Base-by-base conservation (phyloP, 2,113 vertebrate genomes). In the Scytalopus superciliaris region DNA sequence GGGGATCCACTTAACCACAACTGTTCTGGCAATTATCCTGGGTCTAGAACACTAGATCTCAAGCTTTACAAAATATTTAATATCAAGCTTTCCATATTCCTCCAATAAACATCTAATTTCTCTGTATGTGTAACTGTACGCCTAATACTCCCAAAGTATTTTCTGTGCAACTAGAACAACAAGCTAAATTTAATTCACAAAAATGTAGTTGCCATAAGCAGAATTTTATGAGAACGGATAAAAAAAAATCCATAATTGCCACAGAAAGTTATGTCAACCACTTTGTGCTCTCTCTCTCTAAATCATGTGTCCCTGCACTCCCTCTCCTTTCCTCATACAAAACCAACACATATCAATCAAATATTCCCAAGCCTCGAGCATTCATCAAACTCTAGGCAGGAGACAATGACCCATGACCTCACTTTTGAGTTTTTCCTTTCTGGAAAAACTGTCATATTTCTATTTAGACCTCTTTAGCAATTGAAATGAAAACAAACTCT, bases 231-330 rank as follows among this genome's bases (percentile, higher is more conserved):
- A 9, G 55, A 92, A 66, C 24, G 31, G 33, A 82, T 57, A 16
- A 31, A 88, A 84, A 53, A 67, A 31, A 67, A 93, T 19, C 22
- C 3, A 2, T 25, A 66, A 62, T 33, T 63, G 19, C 63, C 37
- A 66, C 5, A 55, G 75, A 53, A 85, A 25, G 24, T 9, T 87
- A 7, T 19, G 13, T 39, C 39, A 63, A 37, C 8, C 14, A 56
- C 57, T 31, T 47, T 24, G 14, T n/a, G 27, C 8, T 56, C 18
- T 68, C 42, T 84, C 49, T 84, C 44, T 63, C 28, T 59, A 62
- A 62, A 80, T 15, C 5, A 3, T 0, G 72, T 6, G 25, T 14
- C 80, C 2, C 3, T 0, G 1, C 8, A 40, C 9, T 28, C 35
- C 9, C 33, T 66, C 13, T 50, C 28, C 6, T 28, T 10, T 49